phyloP scores from a whole-genome alignment of 53 echinoderm and acorn worm species.

The Astropecten irregularis region DNA sequence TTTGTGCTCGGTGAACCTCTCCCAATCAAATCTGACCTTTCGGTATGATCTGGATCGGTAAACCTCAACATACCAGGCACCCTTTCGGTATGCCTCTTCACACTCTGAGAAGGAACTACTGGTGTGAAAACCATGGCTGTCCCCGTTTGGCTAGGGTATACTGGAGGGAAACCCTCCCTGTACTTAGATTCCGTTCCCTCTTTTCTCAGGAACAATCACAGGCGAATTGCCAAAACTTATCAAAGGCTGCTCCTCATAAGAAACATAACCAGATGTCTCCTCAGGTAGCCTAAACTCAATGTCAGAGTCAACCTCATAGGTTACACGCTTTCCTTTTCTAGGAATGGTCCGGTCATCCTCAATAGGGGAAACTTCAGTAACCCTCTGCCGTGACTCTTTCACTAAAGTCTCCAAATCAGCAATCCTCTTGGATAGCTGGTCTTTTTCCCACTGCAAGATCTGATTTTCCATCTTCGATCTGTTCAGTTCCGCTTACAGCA shows the following conservation, averaged over 20 bases:
- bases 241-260: background rate
- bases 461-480: constrained; percentile 6
- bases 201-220: too few relatives aligned
- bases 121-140: too few relatives aligned
- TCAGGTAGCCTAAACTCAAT: background rate
- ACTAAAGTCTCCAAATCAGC: background rate
- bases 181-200: too few relatives aligned
- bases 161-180: too few relatives aligned
- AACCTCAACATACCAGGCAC: too few relatives aligned
- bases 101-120: too few relatives aligned
- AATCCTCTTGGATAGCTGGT: background rate
- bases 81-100: too few relatives aligned
- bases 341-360: background rate
- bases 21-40: too few relatives aligned
- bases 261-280: background rate
- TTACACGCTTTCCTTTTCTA: background rate
- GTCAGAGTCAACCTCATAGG: background rate
- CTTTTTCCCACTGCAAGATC: constrained; percentile 5
- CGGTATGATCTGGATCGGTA: too few relatives aligned
- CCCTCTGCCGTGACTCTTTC: background rate
- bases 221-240: background rate
- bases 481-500: background rate
- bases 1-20: too few relatives aligned
- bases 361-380: background rate
- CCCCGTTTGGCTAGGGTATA: too few relatives aligned